Evolutionary conservation across 1,140 invertebrate species (phyloP), one percentile per base, ranked within the genome.

Genomic region (Globodera rostochiensis): DNA sequence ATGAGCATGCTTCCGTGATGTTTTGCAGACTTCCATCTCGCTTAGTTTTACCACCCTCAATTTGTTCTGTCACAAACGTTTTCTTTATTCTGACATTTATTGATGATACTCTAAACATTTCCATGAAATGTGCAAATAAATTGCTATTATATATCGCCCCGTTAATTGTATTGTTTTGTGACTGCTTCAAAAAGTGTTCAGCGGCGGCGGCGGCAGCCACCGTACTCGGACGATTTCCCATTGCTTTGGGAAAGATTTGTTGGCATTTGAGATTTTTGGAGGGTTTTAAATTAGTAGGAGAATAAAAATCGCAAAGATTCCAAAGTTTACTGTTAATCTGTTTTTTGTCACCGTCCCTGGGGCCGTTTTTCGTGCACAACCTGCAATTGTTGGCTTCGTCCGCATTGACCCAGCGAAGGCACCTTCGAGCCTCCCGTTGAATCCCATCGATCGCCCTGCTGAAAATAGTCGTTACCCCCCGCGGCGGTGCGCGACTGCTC

Each of bases 361-460:
- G 67, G 36, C 0, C 6, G 1, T 71, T 71, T 47, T 11, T n/a
- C n/a, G 21, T 45, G 21, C 25, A 6, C 69, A 36, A 86, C 80
- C 78, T 84, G 83, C 47, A 69, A 66, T 36, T 47, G 53, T 47
- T 74, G 49, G 25, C 66, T 49, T 21, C 84, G 45, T 4, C 8
- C 2, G 69, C 83, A 85, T 86, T 75, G 67, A 49, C 83, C 5
- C 15, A 87, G 53, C 60, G 82, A 80, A 11, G 86, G 86, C n/a
- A 84, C n/a, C 71, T 82, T n/a, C 50, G 36, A 19, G 21, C 25
- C 21, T 74, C 74, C 36, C 19, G 11, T 36, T 25, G 13, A 21
- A 9, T 74, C 77, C 11, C 6, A 74, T 50, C 4, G 66, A 47
- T 81, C 70, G 69, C 36, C 69, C 64, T 9, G 11, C 19, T 46